Conservation (phyloP, 2,888 invertebrate genomes). For the Anagyrus pseudococci region DNA sequence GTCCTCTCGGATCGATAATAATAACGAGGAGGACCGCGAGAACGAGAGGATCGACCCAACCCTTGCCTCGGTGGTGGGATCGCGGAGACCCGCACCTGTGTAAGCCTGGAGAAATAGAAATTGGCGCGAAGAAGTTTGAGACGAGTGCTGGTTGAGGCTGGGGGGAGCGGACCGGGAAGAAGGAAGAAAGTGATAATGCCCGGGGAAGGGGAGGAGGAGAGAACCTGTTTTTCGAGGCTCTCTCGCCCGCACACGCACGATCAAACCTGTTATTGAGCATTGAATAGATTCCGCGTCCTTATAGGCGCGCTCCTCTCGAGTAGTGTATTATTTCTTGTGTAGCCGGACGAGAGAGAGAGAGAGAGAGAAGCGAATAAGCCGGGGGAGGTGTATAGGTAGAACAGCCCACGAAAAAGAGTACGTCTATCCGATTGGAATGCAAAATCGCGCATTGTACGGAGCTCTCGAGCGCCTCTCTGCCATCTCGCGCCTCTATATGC, state of each 20-base stretch:
- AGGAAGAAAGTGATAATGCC: constrained; percentile 36
- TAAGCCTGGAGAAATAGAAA: constrained; percentile 30
- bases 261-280: constrained; percentile 37
- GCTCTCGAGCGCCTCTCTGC: no score
- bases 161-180: constrained; percentile 32
- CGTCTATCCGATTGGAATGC: constrained; percentile 35
- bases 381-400: background rate
- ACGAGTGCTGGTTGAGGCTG: constrained; percentile 41
- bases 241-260: background rate
- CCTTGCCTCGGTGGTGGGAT: background rate
- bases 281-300: constrained; percentile 37
- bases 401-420: constrained; percentile 23
- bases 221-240: constrained; percentile 33
- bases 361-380: background rate
- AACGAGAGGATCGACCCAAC: background rate
- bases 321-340: constrained; percentile 21
- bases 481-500: no score
- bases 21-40: constrained; percentile 22
- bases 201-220: constrained; percentile 24
- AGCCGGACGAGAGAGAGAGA: background rate
- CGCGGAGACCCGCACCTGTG: background rate
- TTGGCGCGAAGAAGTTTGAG: constrained; percentile 37
- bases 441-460: constrained; percentile 27
- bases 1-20: constrained; percentile 21
- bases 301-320: constrained; percentile 20